Conservation (phyloP, 2,888 invertebrate genomes). For the Drosophila histrio region DNA sequence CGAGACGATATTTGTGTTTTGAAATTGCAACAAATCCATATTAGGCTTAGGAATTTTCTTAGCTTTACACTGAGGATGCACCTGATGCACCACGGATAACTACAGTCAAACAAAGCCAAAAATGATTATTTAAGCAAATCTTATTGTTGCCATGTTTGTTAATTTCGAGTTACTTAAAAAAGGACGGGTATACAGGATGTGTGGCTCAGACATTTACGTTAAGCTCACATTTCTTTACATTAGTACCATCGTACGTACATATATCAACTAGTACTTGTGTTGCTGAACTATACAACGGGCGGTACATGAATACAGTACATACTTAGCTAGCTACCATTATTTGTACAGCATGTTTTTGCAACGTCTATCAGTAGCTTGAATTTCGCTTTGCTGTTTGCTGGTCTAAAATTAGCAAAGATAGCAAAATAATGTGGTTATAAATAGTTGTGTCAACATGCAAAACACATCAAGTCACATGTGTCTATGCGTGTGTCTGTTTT, state of each 20-base stretch:
- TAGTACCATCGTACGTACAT: background rate
- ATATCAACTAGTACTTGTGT: background rate
- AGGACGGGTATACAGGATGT: too few relatives aligned
- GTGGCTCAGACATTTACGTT: background rate
- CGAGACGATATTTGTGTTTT: background rate
- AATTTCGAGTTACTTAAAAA: too few relatives aligned
- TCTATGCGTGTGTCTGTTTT: conserved; percentile 26
- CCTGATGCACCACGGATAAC: background rate
- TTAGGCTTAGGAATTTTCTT: background rate
- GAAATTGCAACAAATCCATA: conserved; percentile 8
- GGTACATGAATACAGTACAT: background rate
- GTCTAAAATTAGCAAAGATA: conserved; percentile 77
- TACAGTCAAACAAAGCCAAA: background rate
- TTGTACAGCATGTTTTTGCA: conserved; percentile 69
- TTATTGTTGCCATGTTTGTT: too few relatives aligned
- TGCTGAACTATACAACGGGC: background rate
- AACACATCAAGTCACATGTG: conserved; percentile 54
- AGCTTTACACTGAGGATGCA: background rate
- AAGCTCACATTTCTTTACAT: background rate
- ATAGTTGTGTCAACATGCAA: conserved; percentile 72
- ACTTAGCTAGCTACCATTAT: conserved; percentile 48
- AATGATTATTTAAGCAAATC: background rate
- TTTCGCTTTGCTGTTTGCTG: conserved; percentile 51
- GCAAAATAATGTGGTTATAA: conserved; percentile 63
- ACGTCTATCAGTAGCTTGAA: conserved; percentile 58